phyloP scores from a whole-genome alignment of 2,113 vertebrate species.

The Thamnaconus septentrionalis region DNA sequence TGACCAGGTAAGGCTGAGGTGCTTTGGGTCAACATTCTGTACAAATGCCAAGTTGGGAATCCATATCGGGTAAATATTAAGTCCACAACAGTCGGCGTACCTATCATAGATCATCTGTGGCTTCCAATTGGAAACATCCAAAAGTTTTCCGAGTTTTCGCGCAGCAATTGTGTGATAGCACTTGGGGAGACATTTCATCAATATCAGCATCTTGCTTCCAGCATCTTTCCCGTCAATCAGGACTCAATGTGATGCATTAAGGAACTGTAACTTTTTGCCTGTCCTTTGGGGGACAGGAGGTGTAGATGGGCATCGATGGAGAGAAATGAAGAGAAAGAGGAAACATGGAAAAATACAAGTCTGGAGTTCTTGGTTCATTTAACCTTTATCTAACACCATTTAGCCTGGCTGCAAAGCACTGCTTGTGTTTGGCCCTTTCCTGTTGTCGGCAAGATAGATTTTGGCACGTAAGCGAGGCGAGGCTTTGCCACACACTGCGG shows the following conservation, averaged over 20 bases:
- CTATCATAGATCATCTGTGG: slow-evolving; percentile 39
- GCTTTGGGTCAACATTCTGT: slow-evolving; percentile 30
- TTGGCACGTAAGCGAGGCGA: slow-evolving; percentile 28
- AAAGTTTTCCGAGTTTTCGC: slow-evolving; percentile 37
- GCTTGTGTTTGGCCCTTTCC: slow-evolving; percentile 20
- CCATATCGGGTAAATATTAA: slow-evolving; percentile 39
- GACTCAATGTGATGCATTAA: slow-evolving; percentile 23
- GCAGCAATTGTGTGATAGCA: slow-evolving; percentile 26
- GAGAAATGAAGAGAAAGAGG: background rate
- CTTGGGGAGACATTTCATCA: slow-evolving; percentile 20
- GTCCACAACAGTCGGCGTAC: slow-evolving; percentile 26
- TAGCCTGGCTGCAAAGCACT: slow-evolving; percentile 22
- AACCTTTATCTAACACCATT: slow-evolving; percentile 18
- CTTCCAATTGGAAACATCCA: slow-evolving; percentile 31
- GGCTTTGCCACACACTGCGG: slow-evolving; percentile 4
- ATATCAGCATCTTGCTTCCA: slow-evolving; percentile 22
- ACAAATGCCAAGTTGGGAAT: slow-evolving; percentile 45
- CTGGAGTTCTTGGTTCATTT: slow-evolving; percentile 16
- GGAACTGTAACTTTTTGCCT: slow-evolving; percentile 7
- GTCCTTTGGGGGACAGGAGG: slow-evolving; percentile 12
- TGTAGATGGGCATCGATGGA: slow-evolving; percentile 21
- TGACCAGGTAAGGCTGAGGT: slow-evolving; percentile 79
- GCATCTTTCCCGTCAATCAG: slow-evolving; percentile 39
- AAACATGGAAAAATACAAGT: slow-evolving; percentile 13
- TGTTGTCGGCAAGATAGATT: slow-evolving; percentile 37